A percentile compares a stretch with the other conserved stretches of the same genome.
Evolutionary conservation across 2,113 vertebrate genomes (phyloP).

Genomic region (Albula glossodonta): DNA sequence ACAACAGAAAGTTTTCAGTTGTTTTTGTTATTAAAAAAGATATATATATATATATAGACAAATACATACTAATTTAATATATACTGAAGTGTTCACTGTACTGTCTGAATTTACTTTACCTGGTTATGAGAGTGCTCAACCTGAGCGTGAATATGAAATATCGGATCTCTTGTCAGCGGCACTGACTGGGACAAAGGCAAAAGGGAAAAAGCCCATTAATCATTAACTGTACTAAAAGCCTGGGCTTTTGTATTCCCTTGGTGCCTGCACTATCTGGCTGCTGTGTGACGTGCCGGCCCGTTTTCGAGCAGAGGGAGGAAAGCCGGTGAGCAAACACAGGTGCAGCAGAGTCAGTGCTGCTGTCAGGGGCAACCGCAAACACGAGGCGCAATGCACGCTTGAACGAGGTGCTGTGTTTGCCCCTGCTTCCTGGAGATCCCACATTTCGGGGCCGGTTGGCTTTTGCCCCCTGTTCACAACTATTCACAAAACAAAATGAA

Average conservation of each 20-base stretch:
- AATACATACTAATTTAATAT: no score
- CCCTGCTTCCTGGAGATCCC: constrained; percentile 74
- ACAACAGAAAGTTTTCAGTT: no score
- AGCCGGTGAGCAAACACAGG: constrained; percentile 94
- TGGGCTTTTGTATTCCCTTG: constrained; percentile 83
- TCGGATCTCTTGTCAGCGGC: constrained; percentile 80
- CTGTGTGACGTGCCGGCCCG: constrained; percentile 83
- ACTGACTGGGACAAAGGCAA: constrained; percentile 74
- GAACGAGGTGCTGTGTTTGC: constrained; percentile 75
- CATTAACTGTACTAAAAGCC: constrained; percentile 91
- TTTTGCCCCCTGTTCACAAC: constrained; percentile 54
- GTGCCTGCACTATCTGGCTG: constrained; percentile 81
- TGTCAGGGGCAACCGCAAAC: constrained; percentile 87
- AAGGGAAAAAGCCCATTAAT: constrained; percentile 79
- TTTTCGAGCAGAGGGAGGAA: constrained; percentile 86
- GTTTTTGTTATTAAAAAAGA: no score
- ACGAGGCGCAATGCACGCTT: constrained; percentile 77
- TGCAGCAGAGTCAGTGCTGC: constrained; percentile 78
- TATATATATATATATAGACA: neutral
- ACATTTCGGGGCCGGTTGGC: constrained; percentile 44
- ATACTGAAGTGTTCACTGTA: neutral
- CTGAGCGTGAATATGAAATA: constrained; percentile 77
- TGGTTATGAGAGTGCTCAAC: constrained; percentile 66
- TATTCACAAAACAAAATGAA: constrained; percentile 58
- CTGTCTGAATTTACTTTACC: constrained; percentile 54